Conservation (phyloP, 1,140 invertebrate species). For the Hycleus phaleratus region DNA sequence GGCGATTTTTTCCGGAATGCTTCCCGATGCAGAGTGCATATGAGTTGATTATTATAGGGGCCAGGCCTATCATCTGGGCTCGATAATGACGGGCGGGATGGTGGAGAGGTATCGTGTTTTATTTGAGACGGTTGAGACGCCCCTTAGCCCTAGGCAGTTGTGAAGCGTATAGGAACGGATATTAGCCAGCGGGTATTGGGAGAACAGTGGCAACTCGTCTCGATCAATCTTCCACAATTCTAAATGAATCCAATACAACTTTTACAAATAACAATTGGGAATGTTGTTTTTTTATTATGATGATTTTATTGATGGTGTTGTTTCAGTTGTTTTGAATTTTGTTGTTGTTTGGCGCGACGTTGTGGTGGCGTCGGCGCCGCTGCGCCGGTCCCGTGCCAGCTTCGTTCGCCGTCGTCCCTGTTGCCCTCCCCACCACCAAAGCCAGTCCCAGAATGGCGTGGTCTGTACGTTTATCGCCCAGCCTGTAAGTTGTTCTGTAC, state of each 20-base stretch:
- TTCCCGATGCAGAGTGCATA: too few species aligned
- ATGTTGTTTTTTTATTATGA: too few species aligned
- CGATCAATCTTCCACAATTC: too few species aligned
- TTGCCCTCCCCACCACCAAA: slow-evolving; percentile 28
- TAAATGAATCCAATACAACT: too few species aligned
- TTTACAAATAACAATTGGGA: too few species aligned
- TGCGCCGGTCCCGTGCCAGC: not conserved
- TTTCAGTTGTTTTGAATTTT: too few species aligned
- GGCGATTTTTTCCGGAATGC: too few species aligned
- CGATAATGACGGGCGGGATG: slow-evolving; percentile 16
- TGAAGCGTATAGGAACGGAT: slow-evolving; percentile 8
- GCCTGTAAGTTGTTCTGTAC: slow-evolving; percentile 28
- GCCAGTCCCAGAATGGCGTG: slow-evolving; percentile 40
- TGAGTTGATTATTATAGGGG: not conserved
- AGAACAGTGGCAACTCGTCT: not conserved
- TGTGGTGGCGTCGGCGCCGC: not conserved
- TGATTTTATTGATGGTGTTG: too few species aligned
- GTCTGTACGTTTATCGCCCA: slow-evolving; percentile 36
- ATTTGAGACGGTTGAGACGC: slow-evolving; percentile 30
- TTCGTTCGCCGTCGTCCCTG: slow-evolving; percentile 4
- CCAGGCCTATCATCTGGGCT: not conserved
- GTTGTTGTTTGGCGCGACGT: too few species aligned
- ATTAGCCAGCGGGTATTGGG: slow-evolving; percentile 11
- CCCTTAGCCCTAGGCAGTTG: slow-evolving; percentile 26
- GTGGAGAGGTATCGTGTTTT: slow-evolving; percentile 26